Base-by-base conservation (phyloP, 2,888 invertebrate species). In the Sycophila texana region DNA sequence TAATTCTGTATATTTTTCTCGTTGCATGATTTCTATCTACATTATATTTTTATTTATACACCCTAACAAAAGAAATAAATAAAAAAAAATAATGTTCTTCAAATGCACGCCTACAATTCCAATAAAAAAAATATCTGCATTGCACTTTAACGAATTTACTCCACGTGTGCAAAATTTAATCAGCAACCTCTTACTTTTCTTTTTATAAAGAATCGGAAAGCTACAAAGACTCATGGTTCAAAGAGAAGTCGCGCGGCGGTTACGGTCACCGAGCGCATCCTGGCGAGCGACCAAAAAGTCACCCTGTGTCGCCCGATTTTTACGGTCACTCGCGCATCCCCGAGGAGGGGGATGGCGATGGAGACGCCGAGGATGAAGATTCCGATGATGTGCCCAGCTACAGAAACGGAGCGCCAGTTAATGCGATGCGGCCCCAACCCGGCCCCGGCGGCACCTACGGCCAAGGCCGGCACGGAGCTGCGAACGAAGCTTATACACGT, bases 391-490 rank as follows among this genome's bases (percentile, higher is more conserved):
- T 83, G 7, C 86, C 87, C 39, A 87, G 85, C 82, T 86, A 84
- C 60, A 83, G 87, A 73, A 87, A 86, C 74, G 87, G 87, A 4
- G 87, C 84, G 16, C 84, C 86, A 20, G 85, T 86, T 18, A 83
- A 83, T 68, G 85, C 84, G n/a, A 53, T 16, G 26, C 74, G 75
- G 13, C 58, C n/a, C 4, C 74, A 61, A 7, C 20, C 58, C 16
- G 74, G 55, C 4, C 20, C 55, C 30, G 85, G 84, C 4, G 84
- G 84, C 10, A 65, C 83, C 67, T 85, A 84, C 61, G 84, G 84
- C 39, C 85, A 84, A 65, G 81, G 83, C 55, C 83, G 83, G 63
- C 77, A 79, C 22, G 82, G 20, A n/a, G 39, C 79, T 39, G 82
- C 67, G 49, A 65, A 79, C 18, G 78, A 74, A 53, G 83, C 79